Evolutionary conservation across 2,797 vertebrate species (phyloP), one percentile per base, ranked within the genome.

Genomic region (Adrianichthys oophorus): DNA sequence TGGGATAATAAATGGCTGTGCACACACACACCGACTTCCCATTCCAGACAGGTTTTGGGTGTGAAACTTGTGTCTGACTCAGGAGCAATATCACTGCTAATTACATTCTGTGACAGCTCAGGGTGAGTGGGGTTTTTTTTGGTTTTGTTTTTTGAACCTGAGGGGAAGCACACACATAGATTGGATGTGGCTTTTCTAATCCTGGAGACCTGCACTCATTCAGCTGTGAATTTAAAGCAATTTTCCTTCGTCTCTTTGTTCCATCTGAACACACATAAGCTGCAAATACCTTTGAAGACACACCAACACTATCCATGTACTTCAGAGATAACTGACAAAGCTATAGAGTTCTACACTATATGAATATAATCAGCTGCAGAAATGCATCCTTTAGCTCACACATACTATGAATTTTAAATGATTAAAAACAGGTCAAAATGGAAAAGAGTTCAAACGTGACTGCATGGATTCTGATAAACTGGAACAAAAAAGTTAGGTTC

Each of bases 51-150:
- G 58, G 40, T 62, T 71, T 73, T 68, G 59, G 66, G 60, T 44
- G 69, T 78, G 51, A 60, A 69, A 82, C 78, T 76, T 68, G 82
- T 71, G 76, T 80, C 62, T 26, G 12, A 70, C 56, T 69, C 42
- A 78, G 82, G 84, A 84, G 84, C 77, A 83, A 85, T 78, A 82
- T 58, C 55, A 32, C 56, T 55, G 62, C 76, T 90, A 86, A 88
- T 83, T 83, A 73, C 71, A 41, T 7, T 21, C 44, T 44, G 70
- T 69, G 82, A 79, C 75, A 83, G 70, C 55, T 69, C 17, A 0
- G 60, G 62, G 55, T 77, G 19, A 14, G 13, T 5, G 13, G 15
- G 47, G 5, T 23, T 21, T 32, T 23, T 29, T 52, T 19, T 19
- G 12, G 4, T 4, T 45, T 48, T 17, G 43, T 57, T 62, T 60